Conservation (phyloP, 2,797 vertebrate species). For the Pseudochromis fuscus region DNA sequence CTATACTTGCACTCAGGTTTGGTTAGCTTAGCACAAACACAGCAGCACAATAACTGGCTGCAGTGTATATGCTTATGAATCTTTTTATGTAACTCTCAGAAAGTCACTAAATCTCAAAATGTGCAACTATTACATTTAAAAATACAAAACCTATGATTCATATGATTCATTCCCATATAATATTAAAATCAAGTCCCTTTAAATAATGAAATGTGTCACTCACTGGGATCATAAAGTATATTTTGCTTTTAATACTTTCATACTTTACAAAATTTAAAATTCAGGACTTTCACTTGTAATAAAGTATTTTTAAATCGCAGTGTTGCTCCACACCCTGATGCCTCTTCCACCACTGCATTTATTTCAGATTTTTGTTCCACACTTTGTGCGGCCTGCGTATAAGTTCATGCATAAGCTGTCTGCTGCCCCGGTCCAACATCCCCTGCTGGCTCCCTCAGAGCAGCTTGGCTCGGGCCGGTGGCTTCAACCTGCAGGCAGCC, state of each 20-base stretch:
- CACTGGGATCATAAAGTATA: too few species aligned
- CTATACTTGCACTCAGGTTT: not conserved
- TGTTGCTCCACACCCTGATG: not conserved
- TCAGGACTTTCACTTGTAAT: not conserved
- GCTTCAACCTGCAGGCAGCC: constrained; percentile 84
- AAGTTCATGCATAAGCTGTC: constrained; percentile 59
- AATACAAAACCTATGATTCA: too few species aligned
- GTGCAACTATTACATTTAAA: not conserved
- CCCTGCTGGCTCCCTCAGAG: constrained; percentile 76
- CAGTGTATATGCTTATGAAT: not conserved
- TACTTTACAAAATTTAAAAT: too few species aligned
- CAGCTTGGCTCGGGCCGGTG: constrained; percentile 77
- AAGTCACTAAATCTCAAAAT: not conserved
- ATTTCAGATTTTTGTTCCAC: constrained; percentile 35
- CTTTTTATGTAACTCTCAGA: not conserved
- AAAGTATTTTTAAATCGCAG: not conserved
- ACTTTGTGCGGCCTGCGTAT: constrained; percentile 37
- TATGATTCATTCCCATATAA: too few species aligned
- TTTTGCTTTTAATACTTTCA: too few species aligned
- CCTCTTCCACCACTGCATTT: not conserved
- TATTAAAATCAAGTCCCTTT: too few species aligned
- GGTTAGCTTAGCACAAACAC: not conserved
- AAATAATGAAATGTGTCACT: too few species aligned
- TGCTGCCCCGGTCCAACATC: constrained; percentile 62
- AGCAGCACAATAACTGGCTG: not conserved